A percentile compares a stretch with the other conserved stretches of the same genome.
Conservation (phyloP, 1,140 invertebrate genomes). For the Caerostris darwini region DNA sequence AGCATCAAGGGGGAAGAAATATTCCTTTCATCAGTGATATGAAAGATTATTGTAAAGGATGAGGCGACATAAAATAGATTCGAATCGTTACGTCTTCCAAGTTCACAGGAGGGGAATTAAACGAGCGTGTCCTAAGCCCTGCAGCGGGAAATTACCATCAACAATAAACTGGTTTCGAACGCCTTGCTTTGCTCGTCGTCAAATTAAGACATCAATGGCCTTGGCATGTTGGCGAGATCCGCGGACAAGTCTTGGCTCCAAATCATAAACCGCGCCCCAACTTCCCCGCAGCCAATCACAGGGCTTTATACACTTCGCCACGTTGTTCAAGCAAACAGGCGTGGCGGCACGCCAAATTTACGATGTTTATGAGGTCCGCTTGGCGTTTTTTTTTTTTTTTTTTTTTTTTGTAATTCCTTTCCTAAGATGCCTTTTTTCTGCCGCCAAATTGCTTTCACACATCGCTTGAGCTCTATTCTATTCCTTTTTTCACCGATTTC, state of each 20-base stretch:
- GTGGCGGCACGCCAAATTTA: slow-evolving; percentile 72
- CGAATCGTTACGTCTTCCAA: slow-evolving; percentile 2
- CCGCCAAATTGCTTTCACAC: slow-evolving; percentile 72
- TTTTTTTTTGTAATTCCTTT: not conserved
- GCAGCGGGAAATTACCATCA: slow-evolving; percentile 41
- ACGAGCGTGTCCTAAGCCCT: slow-evolving; percentile 24
- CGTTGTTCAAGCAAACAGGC: slow-evolving; percentile 73
- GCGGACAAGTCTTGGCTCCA: slow-evolving; percentile 13
- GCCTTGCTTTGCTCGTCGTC: slow-evolving; percentile 24
- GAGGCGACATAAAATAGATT: not conserved
- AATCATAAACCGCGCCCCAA: slow-evolving; percentile 30
- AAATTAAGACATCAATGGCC: slow-evolving; percentile 53
- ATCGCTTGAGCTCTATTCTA: slow-evolving; percentile 31
- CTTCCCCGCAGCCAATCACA: not conserved
- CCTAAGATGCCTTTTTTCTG: not conserved
- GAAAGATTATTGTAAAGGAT: not conserved
- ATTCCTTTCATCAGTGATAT: not conserved
- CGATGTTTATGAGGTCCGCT: slow-evolving; percentile 63
- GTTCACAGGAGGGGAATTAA: slow-evolving; percentile 38
- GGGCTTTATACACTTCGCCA: not conserved
- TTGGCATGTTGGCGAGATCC: slow-evolving; percentile 30
- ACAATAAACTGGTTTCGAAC: slow-evolving; percentile 44
- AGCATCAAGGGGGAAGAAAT: not conserved
- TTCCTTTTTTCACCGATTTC: not conserved
- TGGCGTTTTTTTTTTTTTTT: slow-evolving; percentile 40